Evolutionary conservation across 2,797 vertebrate genomes (phyloP).

Genomic region (Perodicticus potto): DNA sequence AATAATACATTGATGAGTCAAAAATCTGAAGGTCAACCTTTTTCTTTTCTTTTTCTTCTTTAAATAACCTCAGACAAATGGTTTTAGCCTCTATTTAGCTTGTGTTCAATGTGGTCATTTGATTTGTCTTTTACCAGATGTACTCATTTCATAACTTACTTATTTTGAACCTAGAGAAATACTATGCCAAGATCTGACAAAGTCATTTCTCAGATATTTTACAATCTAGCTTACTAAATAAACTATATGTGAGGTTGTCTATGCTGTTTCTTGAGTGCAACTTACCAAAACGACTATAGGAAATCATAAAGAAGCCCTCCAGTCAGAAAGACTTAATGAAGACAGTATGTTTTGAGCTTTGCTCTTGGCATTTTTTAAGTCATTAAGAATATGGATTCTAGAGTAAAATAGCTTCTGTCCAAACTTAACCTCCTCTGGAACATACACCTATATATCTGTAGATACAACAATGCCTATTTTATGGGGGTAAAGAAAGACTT

Average conservation of each 20-base stretch:
- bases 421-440: background rate
- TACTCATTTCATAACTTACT: background rate
- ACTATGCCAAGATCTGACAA: background rate
- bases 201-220: background rate
- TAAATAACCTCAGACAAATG: slow-evolving; percentile 8
- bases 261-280: background rate
- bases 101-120: background rate
- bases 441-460: background rate
- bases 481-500: background rate
- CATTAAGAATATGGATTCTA: background rate
- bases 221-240: background rate
- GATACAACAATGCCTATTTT: background rate
- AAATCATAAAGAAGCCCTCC: background rate
- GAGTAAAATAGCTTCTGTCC: background rate
- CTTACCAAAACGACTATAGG: background rate
- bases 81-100: background rate
- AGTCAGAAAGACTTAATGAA: background rate
- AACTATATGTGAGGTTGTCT: background rate
- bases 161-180: slow-evolving; percentile 4
- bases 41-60: background rate
- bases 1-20: background rate
- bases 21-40: background rate
- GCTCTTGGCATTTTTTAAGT: background rate
- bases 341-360: background rate
- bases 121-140: background rate